These are phyloP conservation scores for Festucalex cinctus DNA, from an alignment of 2,113 vertebrate genomes.

Conservation along the genomic window DNA sequence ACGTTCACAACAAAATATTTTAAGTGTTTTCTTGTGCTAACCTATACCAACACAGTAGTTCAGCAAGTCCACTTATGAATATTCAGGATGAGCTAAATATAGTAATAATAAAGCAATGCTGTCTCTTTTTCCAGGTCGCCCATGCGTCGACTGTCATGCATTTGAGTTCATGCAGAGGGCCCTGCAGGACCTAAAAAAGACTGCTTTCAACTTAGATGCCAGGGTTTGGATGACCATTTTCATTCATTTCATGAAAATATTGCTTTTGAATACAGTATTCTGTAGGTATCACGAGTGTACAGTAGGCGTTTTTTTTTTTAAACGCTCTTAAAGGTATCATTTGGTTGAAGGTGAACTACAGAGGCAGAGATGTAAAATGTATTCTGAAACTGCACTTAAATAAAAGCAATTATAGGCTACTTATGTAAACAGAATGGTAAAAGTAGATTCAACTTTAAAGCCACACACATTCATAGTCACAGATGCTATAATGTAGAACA, in stretches of 20 bases:
- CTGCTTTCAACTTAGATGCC: constrained; percentile 84
- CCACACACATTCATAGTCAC: no score
- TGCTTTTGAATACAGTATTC: no score
- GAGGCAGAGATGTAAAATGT: neutral
- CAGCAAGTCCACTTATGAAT: neutral
- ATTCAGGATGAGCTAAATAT: neutral
- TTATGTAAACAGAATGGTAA: no score
- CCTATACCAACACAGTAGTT: neutral
- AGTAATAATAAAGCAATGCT: neutral
- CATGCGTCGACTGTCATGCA: constrained; percentile 94
- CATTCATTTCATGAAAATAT: neutral
- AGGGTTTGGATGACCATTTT: constrained; percentile 69
- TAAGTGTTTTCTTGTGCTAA: neutral
- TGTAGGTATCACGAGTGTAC: no score
- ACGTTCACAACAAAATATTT: no score
- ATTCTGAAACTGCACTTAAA: neutral
- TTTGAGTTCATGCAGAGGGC: constrained; percentile 99
- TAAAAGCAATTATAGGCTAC: no score
- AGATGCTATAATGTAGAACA: no score
- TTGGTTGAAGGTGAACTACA: neutral
- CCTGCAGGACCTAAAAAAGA: constrained; percentile 91
- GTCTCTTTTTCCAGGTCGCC: constrained; percentile 77
- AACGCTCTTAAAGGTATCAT: no score
- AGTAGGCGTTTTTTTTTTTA: no score
- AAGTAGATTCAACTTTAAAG: no score